A percentile compares a stretch with the other conserved stretches of the same genome.
These are phyloP conservation scores for Plecturocebus donacophilus DNA, from an alignment of 2,113 vertebrate species.

Conservation along the genomic window DNA sequence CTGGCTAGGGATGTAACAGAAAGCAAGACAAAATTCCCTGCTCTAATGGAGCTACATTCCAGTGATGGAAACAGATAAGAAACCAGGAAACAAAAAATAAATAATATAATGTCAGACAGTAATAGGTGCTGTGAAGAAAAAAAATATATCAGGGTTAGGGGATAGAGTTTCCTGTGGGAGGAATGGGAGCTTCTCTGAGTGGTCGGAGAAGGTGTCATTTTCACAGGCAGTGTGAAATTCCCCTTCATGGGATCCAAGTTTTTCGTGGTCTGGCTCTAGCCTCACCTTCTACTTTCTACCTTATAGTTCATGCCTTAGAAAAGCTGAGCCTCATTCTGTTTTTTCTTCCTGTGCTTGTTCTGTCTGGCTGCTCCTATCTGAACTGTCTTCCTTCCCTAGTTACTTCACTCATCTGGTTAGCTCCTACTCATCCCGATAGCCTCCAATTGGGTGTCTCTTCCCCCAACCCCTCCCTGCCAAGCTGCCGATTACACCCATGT, in stretches of 20 bases:
- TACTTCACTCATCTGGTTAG: background rate
- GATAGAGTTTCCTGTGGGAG: background rate
- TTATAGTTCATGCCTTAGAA: background rate
- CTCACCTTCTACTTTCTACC: background rate
- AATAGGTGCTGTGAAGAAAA: background rate
- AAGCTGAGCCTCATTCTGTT: background rate
- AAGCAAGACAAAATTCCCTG: background rate
- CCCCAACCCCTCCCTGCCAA: no score
- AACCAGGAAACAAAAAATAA: background rate
- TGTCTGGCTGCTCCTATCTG: background rate
- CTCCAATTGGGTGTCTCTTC: background rate
- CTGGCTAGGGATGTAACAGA: background rate
- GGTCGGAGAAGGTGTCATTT: background rate
- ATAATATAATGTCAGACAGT: background rate
- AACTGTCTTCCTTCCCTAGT: background rate
- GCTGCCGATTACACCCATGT: no score
- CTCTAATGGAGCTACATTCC: background rate
- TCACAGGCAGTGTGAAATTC: background rate
- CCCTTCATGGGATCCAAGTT: background rate
- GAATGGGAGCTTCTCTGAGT: background rate
- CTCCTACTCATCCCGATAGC: background rate
- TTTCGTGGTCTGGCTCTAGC: background rate
- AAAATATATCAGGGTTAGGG: background rate
- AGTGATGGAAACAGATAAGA: background rate
- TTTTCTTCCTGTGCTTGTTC: background rate